phyloP scores from a whole-genome alignment of 1,140 invertebrate genomes.

The Coboldia fuscipes region DNA sequence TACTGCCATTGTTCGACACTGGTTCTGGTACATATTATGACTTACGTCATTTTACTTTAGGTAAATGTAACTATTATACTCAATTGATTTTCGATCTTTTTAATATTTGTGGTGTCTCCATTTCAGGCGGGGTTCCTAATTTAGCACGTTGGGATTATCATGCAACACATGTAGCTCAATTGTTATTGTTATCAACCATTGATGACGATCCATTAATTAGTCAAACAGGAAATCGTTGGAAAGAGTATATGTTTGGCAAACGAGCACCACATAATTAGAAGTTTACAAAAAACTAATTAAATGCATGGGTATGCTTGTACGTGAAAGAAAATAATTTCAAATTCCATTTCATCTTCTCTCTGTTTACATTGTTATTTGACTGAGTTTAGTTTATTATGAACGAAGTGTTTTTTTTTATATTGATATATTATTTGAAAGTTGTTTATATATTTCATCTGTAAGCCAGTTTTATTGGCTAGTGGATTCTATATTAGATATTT shows the following conservation, averaged over 20 bases:
- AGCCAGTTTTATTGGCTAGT: too few relatives aligned
- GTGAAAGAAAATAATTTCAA: too few relatives aligned
- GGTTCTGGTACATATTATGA: conserved; percentile 95
- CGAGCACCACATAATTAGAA: conserved; percentile 76
- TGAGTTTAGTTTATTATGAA: too few relatives aligned
- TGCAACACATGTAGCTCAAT: conserved; percentile 91
- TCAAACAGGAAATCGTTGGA: conserved; percentile 79
- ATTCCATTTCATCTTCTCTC: too few relatives aligned
- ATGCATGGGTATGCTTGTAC: too few relatives aligned
- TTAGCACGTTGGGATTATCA: conserved; percentile 93
- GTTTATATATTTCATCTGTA: too few relatives aligned
- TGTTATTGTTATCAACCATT: conserved; percentile 73
- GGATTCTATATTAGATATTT: too few relatives aligned
- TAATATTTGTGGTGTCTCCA: neutral
- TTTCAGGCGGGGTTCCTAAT: conserved; percentile 59
- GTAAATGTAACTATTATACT: conserved; percentile 1
- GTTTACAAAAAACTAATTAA: too few relatives aligned
- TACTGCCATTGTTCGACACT: conserved; percentile 85
- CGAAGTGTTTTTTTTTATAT: too few relatives aligned
- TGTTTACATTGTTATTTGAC: too few relatives aligned
- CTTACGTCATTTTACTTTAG: conserved; percentile 74
- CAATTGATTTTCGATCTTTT: neutral
- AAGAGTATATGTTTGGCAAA: conserved; percentile 90
- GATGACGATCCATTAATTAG: conserved; percentile 66
- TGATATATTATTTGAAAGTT: too few relatives aligned